Evolutionary conservation across 2,113 vertebrate genomes (phyloP).

Genomic region (Mesoclemmys tuberculata): DNA sequence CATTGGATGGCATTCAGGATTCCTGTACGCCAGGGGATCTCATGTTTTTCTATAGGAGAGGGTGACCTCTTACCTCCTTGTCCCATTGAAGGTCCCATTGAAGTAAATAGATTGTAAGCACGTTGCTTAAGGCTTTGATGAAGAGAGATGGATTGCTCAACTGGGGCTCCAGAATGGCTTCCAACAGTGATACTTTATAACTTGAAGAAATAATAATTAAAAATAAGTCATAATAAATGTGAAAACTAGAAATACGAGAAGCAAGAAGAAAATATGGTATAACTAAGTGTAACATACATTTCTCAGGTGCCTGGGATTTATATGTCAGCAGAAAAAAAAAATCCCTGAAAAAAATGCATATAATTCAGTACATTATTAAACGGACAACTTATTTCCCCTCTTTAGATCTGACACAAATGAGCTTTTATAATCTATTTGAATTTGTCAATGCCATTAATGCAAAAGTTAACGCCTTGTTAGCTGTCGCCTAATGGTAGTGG

Average conservation of each 20-base stretch:
- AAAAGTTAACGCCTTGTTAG: conserved; percentile 66
- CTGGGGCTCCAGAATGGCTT: neutral
- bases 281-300: neutral
- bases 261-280: neutral
- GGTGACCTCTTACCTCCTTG: too few species aligned
- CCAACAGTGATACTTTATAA: neutral
- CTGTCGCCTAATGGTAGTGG: neutral
- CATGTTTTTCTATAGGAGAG: too few species aligned
- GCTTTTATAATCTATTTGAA: neutral
- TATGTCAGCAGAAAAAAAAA: neutral
- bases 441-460: neutral
- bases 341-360: neutral
- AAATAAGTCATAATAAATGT: neutral
- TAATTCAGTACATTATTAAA: neutral
- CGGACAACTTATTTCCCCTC: neutral
- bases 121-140: neutral
- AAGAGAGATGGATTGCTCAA: neutral
- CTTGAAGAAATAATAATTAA: neutral
- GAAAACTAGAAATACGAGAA: neutral
- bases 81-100: neutral
- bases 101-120: neutral
- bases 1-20: too few species aligned
- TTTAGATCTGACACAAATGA: conserved; percentile 45
- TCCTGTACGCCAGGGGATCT: too few species aligned
- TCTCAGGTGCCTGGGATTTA: fast-evolving